phyloP scores from a whole-genome alignment of 2,113 vertebrate species.

The Ia io region DNA sequence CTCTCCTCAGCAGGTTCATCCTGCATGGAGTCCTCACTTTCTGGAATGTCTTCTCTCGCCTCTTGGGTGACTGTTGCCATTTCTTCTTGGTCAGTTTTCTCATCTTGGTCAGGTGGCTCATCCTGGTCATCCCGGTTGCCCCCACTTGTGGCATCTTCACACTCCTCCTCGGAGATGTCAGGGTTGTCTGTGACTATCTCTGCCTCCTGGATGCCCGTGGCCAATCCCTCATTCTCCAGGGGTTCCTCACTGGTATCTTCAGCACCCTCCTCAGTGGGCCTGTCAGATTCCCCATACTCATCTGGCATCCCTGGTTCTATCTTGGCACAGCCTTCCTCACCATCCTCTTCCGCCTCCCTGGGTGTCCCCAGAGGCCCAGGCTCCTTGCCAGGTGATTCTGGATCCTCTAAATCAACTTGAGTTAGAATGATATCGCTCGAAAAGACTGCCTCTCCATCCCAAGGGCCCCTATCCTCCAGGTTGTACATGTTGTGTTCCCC shows the following conservation, averaged over 20 bases:
- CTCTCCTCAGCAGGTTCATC: constrained; percentile 77
- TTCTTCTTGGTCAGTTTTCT: constrained; percentile 1
- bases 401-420: background rate
- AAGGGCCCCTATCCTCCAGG: constrained; percentile 34
- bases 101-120: background rate
- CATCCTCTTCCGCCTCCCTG: background rate
- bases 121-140: constrained; percentile 58
- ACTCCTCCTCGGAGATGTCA: constrained; percentile 12
- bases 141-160: background rate
- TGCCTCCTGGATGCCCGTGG: background rate
- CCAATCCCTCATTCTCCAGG: background rate
- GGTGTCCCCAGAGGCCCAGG: background rate
- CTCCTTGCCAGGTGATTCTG: background rate
- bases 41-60: constrained; percentile 41
- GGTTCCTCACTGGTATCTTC: background rate
- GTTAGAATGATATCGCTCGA: constrained; percentile 14
- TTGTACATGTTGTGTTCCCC: constrained; percentile 45
- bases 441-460: constrained; percentile 44
- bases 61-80: constrained; percentile 31
- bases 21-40: constrained; percentile 50
- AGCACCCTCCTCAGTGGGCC: background rate
- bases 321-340: background rate
- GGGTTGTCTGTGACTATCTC: constrained; percentile 40
- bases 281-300: background rate
- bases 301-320: constrained; percentile 50